Percentiles rank a stretch among this genome's conserved stretches.
Evolutionary conservation across 2,888 invertebrate species (phyloP).

Genomic region (Drosophila nigricruria): DNA sequence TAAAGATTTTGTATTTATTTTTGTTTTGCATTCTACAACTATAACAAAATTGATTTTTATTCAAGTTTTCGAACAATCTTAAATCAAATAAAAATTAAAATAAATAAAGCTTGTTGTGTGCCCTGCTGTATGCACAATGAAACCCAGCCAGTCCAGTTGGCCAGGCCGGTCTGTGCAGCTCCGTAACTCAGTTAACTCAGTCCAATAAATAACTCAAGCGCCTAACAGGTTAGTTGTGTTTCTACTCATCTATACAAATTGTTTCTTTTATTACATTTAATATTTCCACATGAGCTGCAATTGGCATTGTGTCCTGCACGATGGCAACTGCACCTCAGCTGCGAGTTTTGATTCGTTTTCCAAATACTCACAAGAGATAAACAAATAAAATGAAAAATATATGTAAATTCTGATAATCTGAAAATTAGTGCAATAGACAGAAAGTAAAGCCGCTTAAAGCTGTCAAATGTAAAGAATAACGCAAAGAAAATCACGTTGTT

Average conservation of each 20-base stretch:
- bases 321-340: slow-evolving; percentile 38
- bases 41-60: slow-evolving; percentile 16
- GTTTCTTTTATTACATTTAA: slow-evolving; percentile 53
- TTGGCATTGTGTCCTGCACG: slow-evolving; percentile 8
- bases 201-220: slow-evolving; percentile 79
- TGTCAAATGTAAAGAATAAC: slow-evolving; percentile 19
- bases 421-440: slow-evolving; percentile 53
- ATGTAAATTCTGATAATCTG: slow-evolving; percentile 1
- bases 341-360: slow-evolving; percentile 57
- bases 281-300: slow-evolving; percentile 41
- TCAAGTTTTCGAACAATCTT: slow-evolving; percentile 23
- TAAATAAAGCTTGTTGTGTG: slow-evolving; percentile 28
- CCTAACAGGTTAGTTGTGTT: slow-evolving; percentile 84
- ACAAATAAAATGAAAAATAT: slow-evolving; percentile 7
- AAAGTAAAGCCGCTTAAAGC: slow-evolving; percentile 41
- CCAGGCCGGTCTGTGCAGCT: slow-evolving; percentile 77
- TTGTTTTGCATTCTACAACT: slow-evolving; percentile 24
- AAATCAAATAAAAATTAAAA: neutral
- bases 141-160: slow-evolving; percentile 71
- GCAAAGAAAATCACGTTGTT: slow-evolving; percentile 44
- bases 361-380: slow-evolving; percentile 21
- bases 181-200: slow-evolving; percentile 78
- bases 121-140: slow-evolving; percentile 60
- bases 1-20: slow-evolving; percentile 43
- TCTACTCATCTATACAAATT: slow-evolving; percentile 74